Evolutionary conservation across 2,888 invertebrate genomes (phyloP).

Genomic region (Cephus rjabovi): DNA sequence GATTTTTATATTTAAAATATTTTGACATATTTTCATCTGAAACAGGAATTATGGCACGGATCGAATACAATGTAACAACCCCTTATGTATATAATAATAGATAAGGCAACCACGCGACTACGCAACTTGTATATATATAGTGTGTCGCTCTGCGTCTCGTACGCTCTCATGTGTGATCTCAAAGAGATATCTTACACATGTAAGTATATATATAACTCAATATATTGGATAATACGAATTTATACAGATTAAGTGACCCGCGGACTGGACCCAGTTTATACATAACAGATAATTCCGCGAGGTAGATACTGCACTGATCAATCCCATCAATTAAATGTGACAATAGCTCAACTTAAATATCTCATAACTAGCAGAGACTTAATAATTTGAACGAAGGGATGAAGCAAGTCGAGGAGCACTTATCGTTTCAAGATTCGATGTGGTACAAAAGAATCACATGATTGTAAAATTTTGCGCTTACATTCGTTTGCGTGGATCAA

Average conservation of each 20-base stretch:
- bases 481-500: background rate
- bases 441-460: background rate
- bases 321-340: constrained; percentile 12
- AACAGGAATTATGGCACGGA: background rate
- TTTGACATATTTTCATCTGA: background rate
- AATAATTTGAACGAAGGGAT: background rate
- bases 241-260: constrained; percentile 24
- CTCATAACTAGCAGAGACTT: background rate
- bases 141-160: background rate
- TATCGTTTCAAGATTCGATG: background rate
- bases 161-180: background rate
- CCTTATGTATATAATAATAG: background rate
- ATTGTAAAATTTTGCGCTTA: background rate
- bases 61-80: background rate
- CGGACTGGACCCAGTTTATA: constrained; percentile 25
- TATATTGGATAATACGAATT: constrained; percentile 14
- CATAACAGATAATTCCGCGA: constrained; percentile 22
- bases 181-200: background rate
- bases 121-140: background rate
- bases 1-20: background rate
- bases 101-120: background rate
- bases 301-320: constrained; percentile 11
- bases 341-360: background rate
- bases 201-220: background rate
- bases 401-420: background rate